Evolutionary conservation across 2,113 vertebrate species (phyloP), one percentile per base, ranked within the genome.

Genomic region (Etheostoma spectabile): DNA sequence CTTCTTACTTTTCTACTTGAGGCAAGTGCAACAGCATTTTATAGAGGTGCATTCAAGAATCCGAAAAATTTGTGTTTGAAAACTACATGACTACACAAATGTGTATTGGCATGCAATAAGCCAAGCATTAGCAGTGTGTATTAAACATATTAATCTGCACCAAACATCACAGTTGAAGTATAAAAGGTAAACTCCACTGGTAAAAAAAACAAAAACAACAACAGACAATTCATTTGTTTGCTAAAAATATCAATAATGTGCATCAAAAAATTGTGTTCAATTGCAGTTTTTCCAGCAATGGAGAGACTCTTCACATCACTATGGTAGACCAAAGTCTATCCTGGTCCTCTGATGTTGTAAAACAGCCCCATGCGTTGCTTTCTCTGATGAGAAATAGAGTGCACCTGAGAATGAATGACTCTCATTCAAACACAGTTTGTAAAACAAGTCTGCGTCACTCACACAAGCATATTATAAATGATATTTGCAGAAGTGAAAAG

Each of bases 321-420:
- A 59, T 24, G 24, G 55, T n/a, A 16, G 62, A 84, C 89, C 85
- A 89, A 91, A 92, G 77, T 77, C 66, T n/a, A 52, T 33, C 24
- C 51, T 19, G 0, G 7, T 70, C 55, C 71, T 87, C 70, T 86
- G 79, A 90, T 89, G 80, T 76, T 63, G 68, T 76, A 69, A 77
- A 78, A 53, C 72, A 75, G 66, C 55, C 0, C 45, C 1, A 16
- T 46, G 51, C 52, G 82, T 60, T 57, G 33, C 70, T 62, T 64
- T 51, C 60, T 70, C 77, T 69, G 56, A 69, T 76, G 53, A 77
- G 46, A 67, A 83, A 81, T 10, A 55, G 22, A 72, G 59, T 16
- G 6, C 68, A 59, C 38, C 79, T 1, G 4, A 60, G 38, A 76
- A 59, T 46, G 71, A 67, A 69, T 64, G 22, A 72, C 55, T 69